Evolutionary conservation across 2,113 vertebrate species (phyloP).

Genomic region (Sardina pilchardus): DNA sequence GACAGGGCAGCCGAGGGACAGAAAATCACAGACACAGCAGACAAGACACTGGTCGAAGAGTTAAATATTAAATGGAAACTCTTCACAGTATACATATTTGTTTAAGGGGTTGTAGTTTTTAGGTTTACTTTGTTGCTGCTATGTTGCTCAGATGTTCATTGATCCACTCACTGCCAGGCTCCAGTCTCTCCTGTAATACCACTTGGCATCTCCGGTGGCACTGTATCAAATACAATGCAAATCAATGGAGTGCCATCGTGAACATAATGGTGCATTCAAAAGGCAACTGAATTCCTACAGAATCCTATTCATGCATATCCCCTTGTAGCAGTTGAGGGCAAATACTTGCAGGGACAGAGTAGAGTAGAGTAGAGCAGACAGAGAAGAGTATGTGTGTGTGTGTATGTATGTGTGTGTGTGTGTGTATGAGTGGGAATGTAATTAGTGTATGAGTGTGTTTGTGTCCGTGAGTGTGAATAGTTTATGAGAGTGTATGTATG

Average conservation of each 20-base stretch:
- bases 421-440: slow-evolving; percentile 58
- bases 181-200: no score
- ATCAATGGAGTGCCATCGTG: no score
- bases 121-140: no score
- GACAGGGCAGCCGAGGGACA: neutral
- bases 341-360: neutral
- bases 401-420: slow-evolving; percentile 5
- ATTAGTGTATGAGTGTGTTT: slow-evolving; percentile 29
- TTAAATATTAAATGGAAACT: neutral
- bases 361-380: neutral
- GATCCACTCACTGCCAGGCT: no score
- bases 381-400: neutral
- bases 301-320: no score
- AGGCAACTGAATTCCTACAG: no score
- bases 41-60: neutral
- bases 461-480: neutral
- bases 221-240: no score
- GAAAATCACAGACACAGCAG: neutral
- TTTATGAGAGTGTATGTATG: neutral
- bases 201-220: no score
- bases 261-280: no score
- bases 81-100: neutral
- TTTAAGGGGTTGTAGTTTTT: no score
- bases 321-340: neutral
- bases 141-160: no score